These are phyloP conservation scores for Rhamphomyia laevipes DNA, from an alignment of 2,888 invertebrate species.

Conservation along the genomic window DNA sequence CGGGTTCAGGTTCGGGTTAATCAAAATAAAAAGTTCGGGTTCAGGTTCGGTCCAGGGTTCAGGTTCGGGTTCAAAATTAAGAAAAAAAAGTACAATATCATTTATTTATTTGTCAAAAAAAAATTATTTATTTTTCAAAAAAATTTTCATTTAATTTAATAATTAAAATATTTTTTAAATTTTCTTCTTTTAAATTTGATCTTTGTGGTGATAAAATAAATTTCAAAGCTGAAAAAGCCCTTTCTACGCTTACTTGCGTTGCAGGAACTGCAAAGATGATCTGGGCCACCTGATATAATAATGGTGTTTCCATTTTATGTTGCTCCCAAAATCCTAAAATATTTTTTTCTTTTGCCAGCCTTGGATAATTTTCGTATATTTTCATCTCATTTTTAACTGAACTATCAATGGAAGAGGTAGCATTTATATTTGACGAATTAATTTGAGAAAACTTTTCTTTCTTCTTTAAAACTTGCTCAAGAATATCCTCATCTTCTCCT, in stretches of 20 bases:
- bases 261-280: too few species aligned
- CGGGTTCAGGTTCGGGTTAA: neutral
- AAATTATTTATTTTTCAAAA: too few species aligned
- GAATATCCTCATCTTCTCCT: neutral
- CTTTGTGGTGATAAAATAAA: neutral
- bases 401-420: neutral
- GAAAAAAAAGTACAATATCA: neutral
- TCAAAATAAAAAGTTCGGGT: too few species aligned
- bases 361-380: neutral
- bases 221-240: neutral
- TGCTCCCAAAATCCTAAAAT: too few species aligned
- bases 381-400: conserved; percentile 1
- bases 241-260: too few species aligned
- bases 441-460: neutral
- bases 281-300: too few species aligned
- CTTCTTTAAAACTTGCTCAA: neutral
- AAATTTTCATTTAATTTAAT: too few species aligned
- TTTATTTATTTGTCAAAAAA: too few species aligned
- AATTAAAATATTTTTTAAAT: too few species aligned
- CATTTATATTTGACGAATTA: neutral
- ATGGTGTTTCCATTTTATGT: too few species aligned
- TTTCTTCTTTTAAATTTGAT: neutral
- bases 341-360: neutral
- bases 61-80: neutral
- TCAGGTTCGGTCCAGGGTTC: too few species aligned